A percentile compares a stretch with the other conserved stretches of the same genome.
phyloP scores from a whole-genome alignment of 2,888 invertebrate genomes.

The Troides aeacus region DNA sequence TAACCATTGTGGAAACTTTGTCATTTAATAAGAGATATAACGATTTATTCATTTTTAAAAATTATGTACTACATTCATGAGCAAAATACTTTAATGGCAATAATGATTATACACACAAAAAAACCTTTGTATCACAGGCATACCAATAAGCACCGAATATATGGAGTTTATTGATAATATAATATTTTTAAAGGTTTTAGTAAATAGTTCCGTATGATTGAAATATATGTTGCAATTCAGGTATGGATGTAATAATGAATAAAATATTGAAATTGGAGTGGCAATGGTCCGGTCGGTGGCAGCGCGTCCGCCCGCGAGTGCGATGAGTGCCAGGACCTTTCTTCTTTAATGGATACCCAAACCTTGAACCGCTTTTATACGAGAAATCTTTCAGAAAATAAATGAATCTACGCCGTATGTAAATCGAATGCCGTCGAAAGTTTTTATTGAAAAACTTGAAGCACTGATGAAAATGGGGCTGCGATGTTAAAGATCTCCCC shows the following conservation, averaged over 20 bases:
- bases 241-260: slow-evolving; percentile 43
- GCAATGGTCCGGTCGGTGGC: slow-evolving; percentile 43
- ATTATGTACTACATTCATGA: too few species aligned
- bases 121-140: too few species aligned
- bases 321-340: slow-evolving; percentile 59
- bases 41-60: too few species aligned
- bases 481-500: slow-evolving; percentile 68
- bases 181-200: neutral
- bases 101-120: too few species aligned
- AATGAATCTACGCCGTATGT: slow-evolving; percentile 78
- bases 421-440: slow-evolving; percentile 74
- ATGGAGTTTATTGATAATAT: neutral
- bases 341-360: slow-evolving; percentile 69
- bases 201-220: slow-evolving; percentile 36
- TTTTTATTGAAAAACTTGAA: slow-evolving; percentile 80
- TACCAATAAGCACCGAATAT: too few species aligned
- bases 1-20: neutral
- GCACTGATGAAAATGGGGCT: slow-evolving; percentile 75
- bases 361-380: slow-evolving; percentile 66
- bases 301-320: slow-evolving; percentile 38
- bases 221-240: slow-evolving; percentile 41
- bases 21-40: too few species aligned
- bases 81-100: too few species aligned
- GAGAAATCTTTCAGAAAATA: slow-evolving; percentile 74
- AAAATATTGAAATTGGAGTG: slow-evolving; percentile 66